Conservation (phyloP, 2,113 vertebrate species). For the Coryphaenoides rupestris region DNA sequence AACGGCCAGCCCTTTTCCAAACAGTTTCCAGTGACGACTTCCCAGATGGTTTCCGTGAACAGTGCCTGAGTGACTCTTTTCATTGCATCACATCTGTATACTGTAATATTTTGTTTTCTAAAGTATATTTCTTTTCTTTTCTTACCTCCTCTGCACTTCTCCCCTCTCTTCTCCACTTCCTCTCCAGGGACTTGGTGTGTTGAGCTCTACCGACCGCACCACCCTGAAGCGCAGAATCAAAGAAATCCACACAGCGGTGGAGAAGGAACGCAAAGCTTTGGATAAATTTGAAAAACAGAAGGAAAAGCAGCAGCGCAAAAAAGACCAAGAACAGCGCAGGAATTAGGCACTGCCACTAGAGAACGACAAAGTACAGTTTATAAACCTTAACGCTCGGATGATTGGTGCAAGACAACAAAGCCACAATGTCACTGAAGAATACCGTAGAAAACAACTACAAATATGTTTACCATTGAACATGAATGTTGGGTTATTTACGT, state of each 20-base stretch:
- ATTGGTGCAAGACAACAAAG: background rate
- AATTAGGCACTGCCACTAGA: conserved; percentile 44
- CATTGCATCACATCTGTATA: too few species aligned
- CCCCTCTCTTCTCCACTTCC: background rate
- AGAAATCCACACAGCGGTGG: conserved; percentile 74
- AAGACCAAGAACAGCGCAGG: conserved; percentile 76
- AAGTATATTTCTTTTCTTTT: too few species aligned
- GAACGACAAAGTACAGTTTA: background rate
- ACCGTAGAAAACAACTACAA: too few species aligned
- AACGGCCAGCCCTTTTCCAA: too few species aligned
- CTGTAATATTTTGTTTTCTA: too few species aligned
- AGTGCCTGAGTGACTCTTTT: too few species aligned
- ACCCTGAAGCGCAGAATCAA: conserved; percentile 82
- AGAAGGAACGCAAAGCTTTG: conserved; percentile 83
- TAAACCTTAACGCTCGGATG: background rate
- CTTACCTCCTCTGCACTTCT: too few species aligned
- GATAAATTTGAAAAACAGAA: conserved; percentile 82
- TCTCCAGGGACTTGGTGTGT: conserved; percentile 78
- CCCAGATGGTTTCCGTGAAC: too few species aligned
- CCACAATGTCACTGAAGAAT: too few species aligned
- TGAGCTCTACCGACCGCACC: conserved; percentile 79
- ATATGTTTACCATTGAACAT: too few species aligned
- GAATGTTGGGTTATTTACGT: too few species aligned
- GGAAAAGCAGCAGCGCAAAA: conserved; percentile 80
- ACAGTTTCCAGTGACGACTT: too few species aligned